These are phyloP conservation scores for Hippocampus kuda DNA, from an alignment of 2,797 vertebrate genomes.

Conservation along the genomic window DNA sequence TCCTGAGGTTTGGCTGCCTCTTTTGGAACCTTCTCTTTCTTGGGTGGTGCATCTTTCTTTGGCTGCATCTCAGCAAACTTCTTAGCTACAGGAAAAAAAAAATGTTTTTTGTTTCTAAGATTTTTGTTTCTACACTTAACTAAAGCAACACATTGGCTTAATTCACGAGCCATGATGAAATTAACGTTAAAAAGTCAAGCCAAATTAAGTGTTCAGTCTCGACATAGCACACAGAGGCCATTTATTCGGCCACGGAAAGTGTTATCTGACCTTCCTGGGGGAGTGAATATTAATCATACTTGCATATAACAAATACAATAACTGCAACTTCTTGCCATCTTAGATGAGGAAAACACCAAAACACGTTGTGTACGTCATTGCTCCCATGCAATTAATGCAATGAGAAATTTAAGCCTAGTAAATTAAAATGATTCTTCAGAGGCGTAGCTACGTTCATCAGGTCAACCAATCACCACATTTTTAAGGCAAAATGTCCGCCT, in stretches of 20 bases:
- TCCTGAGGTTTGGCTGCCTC: constrained; percentile 73
- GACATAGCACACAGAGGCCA: not conserved
- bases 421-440: not conserved
- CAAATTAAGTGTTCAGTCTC: not conserved
- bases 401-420: not conserved
- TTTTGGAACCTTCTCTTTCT: constrained; percentile 78
- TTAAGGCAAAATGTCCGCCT: not conserved
- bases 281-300: not conserved
- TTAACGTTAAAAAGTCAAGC: not conserved
- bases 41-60: constrained; percentile 75
- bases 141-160: not conserved
- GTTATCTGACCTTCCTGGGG: not conserved
- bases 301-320: not conserved
- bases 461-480: not conserved
- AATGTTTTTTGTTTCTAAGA: not conserved
- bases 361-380: not conserved
- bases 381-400: not conserved
- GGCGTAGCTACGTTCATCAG: not conserved
- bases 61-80: constrained; percentile 88
- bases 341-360: not conserved
- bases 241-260: not conserved
- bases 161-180: not conserved
- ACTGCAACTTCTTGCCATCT: not conserved
- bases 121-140: too few relatives aligned
- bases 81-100: constrained; percentile 65